Evolutionary conservation across 2,797 vertebrate genomes (phyloP).

Genomic region (Spinibarbus caldwelli): DNA sequence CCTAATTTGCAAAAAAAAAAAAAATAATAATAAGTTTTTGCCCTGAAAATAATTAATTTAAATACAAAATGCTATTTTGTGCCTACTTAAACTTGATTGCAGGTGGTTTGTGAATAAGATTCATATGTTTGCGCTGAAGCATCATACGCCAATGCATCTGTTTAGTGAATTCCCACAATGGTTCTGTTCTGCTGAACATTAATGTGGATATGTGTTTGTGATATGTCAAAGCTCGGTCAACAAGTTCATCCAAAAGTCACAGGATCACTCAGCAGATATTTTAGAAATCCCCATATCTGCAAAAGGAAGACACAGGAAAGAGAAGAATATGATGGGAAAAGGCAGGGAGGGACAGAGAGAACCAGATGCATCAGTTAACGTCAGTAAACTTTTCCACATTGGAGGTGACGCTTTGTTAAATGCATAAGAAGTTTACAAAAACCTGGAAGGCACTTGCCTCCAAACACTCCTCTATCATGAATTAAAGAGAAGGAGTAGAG

Average conservation of each 20-base stretch:
- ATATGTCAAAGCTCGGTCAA: constrained; percentile 10
- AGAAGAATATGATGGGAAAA: background rate
- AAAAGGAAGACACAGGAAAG: background rate
- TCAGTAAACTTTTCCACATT: background rate
- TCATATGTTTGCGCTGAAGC: background rate
- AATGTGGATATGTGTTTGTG: constrained; percentile 5
- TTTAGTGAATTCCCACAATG: constrained; percentile 22
- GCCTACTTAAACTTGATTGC: background rate
- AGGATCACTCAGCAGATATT: background rate
- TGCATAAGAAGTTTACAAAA: constrained; percentile 7
- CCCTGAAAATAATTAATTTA: background rate
- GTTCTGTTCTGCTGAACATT: background rate
- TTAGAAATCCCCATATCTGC: constrained; percentile 36
- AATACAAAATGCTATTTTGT: background rate
- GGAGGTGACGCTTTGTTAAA: constrained; percentile 21
- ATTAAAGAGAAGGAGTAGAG: constrained; percentile 25
- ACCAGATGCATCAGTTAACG: background rate
- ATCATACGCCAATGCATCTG: background rate
- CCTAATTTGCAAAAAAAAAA: constrained; percentile 24
- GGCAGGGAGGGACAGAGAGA: background rate
- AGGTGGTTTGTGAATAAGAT: constrained; percentile 2
- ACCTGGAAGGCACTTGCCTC: background rate
- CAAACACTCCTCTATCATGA: constrained; percentile 35
- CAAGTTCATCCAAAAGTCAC: background rate
- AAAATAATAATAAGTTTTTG: background rate